Percentiles rank a stretch among this genome's conserved stretches.
Conservation (phyloP, 2,888 invertebrate species). For the Xylota sylvarum region DNA sequence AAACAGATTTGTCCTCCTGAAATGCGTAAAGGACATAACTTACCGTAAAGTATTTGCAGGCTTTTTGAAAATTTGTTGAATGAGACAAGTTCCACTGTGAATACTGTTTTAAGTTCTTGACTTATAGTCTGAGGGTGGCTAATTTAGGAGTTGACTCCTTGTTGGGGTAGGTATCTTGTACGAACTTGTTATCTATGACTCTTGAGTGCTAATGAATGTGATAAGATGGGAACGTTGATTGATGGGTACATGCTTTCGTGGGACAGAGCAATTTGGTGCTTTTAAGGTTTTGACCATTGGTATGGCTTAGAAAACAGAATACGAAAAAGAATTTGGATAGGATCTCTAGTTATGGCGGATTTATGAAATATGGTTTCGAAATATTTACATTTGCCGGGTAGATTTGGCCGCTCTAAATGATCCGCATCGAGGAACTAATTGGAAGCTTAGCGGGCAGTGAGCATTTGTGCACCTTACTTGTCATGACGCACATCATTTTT, state of each 20-base stretch:
- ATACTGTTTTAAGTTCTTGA: not conserved
- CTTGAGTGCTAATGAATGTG: constrained; percentile 44
- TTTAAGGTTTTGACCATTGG: constrained; percentile 20
- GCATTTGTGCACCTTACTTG: no score
- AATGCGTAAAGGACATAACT: constrained; percentile 21
- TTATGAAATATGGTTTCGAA: not conserved
- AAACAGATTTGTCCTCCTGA: constrained; percentile 4
- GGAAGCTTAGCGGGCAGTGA: no score
- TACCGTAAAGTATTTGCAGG: constrained; percentile 15
- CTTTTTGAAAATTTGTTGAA: constrained; percentile 19
- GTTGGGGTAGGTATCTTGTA: not conserved
- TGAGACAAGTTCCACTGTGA: not conserved
- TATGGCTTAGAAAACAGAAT: not conserved
- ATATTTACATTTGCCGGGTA: not conserved
- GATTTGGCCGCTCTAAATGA: no score
- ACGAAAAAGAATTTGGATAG: not conserved
- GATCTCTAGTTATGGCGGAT: not conserved
- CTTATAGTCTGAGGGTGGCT: constrained; percentile 4
- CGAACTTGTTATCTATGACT: constrained; percentile 30
- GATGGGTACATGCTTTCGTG: constrained; percentile 24
- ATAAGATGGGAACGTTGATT: constrained; percentile 38
- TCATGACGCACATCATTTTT: no score
- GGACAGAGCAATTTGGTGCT: not conserved
- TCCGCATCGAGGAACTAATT: no score
- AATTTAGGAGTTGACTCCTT: constrained; percentile 3